Evolutionary conservation across 2,113 vertebrate species (phyloP), one percentile per base, ranked within the genome.

Genomic region (Rostratula benghalensis): DNA sequence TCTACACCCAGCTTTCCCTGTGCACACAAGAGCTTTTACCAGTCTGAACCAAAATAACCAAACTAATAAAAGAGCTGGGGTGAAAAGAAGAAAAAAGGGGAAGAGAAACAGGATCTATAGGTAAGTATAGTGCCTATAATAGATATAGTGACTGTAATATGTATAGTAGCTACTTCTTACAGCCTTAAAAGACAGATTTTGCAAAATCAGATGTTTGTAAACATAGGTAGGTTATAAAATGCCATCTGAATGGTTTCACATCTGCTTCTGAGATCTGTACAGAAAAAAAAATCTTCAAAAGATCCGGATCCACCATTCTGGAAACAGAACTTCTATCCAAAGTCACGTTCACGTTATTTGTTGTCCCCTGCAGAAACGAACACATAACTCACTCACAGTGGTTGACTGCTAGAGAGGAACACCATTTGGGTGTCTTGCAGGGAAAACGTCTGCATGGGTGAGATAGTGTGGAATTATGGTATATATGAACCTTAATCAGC

Each of bases 381-480:
- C 48, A 88, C 75, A 61, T 95, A 96, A 97, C 74, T 97, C 89
- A 93, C 90, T 96, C 83, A 41, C 67, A 71, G 64, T 46, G 46
- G 74, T 57, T 90, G 86, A 43, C 68, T 92, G 90, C 91, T 63
- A 81, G 25, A 87, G 91, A 79, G 54, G 63, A 95, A 81, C 15
- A 56, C 19, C 13, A 80, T 92, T 87, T 69, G 10, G 1, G 22
- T 83, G 94, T 65, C 83, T 95, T 64, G 28, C 94, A 86, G 78
- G 76, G 89, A 59, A 97, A 97, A 95, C 20, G 89, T 83, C 96
- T 97, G 91, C 57, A 70, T 93, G 88, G 68, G 64, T 80, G 86
- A 97, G 94, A 97, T 96, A 98, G 96, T 63, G 77, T 96, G 96
- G 92, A 98, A 97, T 97, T 97, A 97, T 90, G 83, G 94, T 53